Conservation (phyloP, 2,113 vertebrate genomes). For the Pelobates fuscus region DNA sequence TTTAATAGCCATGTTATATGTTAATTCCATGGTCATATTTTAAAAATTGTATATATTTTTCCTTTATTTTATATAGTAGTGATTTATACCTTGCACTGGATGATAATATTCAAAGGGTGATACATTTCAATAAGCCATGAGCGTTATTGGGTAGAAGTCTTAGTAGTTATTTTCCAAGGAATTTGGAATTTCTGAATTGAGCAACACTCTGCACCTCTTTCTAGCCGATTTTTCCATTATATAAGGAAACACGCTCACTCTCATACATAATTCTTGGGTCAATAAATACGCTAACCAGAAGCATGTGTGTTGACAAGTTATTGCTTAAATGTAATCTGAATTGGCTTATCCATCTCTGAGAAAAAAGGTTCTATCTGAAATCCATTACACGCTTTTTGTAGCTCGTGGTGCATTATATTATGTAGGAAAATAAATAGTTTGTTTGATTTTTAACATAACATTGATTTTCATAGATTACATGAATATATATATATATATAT, state of each 20-base stretch:
- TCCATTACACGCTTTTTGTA: constrained; percentile 47
- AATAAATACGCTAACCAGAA: constrained; percentile 49
- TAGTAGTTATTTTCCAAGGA: too few species aligned
- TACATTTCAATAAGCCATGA: too few species aligned
- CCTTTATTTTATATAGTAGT: too few species aligned
- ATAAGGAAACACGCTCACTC: constrained; percentile 21
- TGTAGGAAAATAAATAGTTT: constrained; percentile 45
- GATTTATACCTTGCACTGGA: too few species aligned
- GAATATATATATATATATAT: constrained; percentile 26
- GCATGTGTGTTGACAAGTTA: constrained; percentile 50
- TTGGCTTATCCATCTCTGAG: constrained; percentile 48
- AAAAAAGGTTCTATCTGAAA: constrained; percentile 50
- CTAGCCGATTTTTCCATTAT: not conserved
- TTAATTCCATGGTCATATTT: too few species aligned
- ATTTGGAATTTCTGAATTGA: not conserved
- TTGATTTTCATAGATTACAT: constrained; percentile 28
- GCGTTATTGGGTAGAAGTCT: too few species aligned
- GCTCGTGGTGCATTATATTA: constrained; percentile 45
- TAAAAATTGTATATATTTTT: too few species aligned
- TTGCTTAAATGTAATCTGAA: constrained; percentile 52
- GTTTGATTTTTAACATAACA: constrained; percentile 45
- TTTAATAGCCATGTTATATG: too few species aligned
- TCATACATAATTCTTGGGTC: constrained; percentile 47
- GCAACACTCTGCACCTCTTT: constrained; percentile 5
- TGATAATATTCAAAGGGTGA: too few species aligned